Evolutionary conservation across 2,888 invertebrate genomes (phyloP), one percentile per base, ranked within the genome.

Genomic region (Cephus sareptanus): DNA sequence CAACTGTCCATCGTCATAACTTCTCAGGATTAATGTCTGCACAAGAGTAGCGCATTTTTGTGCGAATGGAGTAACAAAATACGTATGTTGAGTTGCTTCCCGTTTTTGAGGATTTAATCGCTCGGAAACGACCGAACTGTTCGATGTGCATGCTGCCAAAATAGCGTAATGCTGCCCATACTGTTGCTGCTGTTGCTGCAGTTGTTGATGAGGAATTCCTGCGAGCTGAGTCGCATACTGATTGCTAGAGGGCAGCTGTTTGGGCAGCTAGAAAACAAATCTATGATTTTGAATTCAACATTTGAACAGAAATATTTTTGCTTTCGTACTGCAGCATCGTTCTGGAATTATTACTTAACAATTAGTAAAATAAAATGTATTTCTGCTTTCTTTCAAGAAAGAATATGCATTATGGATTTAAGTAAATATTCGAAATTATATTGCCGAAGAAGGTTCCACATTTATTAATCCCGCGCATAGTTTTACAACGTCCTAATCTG

Each of bases 161-260:
- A 80, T 13, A 1, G 74, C 73, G 73, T 76, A 80, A 33, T 40
- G 74, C 15, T 76, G 80, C 12, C 78, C 13, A 13, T 74, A 78
- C 40, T 74, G 74, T 31, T 74, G 79, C n/a, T 79, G 76, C 74
- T 71, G 74, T 2, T 73, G 15, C 33, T 74, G 76, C 34, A 23
- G 34, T 30, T 11, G 73, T 37, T 31, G 70, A n/a, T 78, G 73
- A 37, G 30, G 35, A 15, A 34, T 31, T 30, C 40, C 75, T 31
- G 73, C 12, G 34, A 69, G 31, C 11, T 75, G 35, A 74, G 4
- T 30, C 12, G 34, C 35, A 34, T 35, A 35, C 35, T 74, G 74
- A 56, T 56, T 56, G 23, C 56, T 9, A 56, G 23, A 56, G 56
- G 23, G 9, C 23, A 23, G 23, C 23, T 56, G 56, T 9, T 23